Evolutionary conservation across 2,113 vertebrate genomes (phyloP).

Genomic region (Campylomormyrus tamandua): DNA sequence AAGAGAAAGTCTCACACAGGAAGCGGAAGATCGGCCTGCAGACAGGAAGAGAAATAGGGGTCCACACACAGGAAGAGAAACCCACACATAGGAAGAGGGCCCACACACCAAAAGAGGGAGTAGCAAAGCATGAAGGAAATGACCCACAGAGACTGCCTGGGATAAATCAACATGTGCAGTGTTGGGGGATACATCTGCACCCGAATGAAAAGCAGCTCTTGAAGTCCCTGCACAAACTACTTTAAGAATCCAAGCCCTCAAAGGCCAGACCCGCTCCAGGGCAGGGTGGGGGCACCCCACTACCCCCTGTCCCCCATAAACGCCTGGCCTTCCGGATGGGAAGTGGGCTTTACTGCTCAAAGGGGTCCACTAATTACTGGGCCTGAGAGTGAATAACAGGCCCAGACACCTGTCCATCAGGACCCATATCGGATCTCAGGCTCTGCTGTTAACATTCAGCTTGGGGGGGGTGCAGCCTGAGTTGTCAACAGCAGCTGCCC

Average conservation of each 20-base stretch:
- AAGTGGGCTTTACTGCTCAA: constrained; percentile 38
- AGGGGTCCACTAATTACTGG: constrained; percentile 35
- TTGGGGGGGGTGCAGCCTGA: not conserved
- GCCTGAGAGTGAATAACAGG: constrained; percentile 24
- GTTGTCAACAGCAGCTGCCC: not conserved
- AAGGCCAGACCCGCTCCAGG: not conserved
- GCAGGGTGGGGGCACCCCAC: constrained; percentile 26
- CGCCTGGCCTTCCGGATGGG: constrained; percentile 33
- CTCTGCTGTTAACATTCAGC: constrained; percentile 22
- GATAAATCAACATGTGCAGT: not conserved
- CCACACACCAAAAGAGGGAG: not conserved
- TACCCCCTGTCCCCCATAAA: constrained; percentile 39
- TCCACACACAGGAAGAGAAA: too few species aligned
- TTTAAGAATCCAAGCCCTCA: not conserved
- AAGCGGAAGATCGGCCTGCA: not conserved
- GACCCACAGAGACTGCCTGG: not conserved
- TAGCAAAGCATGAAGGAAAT: not conserved
- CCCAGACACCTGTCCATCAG: constrained; percentile 38
- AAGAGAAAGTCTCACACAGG: not conserved
- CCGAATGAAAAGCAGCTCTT: not conserved
- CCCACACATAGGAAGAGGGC: too few species aligned
- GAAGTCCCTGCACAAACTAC: not conserved
- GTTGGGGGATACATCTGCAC: not conserved
- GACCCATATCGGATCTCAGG: not conserved
- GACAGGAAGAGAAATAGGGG: too few species aligned